Conservation (phyloP, 2,888 invertebrate genomes). For the Ophioninae sp. region DNA sequence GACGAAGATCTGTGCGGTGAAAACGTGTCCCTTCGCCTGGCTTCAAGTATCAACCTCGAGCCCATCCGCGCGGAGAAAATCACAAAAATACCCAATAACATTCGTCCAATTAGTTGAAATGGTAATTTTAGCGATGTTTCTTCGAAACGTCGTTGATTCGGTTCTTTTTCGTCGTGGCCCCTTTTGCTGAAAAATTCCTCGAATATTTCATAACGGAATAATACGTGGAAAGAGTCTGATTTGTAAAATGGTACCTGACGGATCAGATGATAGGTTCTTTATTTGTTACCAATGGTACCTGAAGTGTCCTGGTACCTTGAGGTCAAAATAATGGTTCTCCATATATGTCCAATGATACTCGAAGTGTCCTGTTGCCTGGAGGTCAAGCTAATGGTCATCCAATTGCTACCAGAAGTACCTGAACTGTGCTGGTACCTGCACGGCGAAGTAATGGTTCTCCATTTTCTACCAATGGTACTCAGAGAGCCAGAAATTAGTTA, state of each 20-base stretch:
- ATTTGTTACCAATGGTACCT: not conserved
- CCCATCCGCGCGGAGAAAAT: not conserved
- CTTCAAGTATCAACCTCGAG: not conserved
- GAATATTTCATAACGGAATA: not conserved
- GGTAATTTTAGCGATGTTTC: not conserved
- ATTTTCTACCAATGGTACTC: not conserved
- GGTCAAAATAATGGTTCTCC: not conserved
- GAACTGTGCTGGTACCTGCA: not conserved
- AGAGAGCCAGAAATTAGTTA: not conserved
- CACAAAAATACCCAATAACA: not conserved
- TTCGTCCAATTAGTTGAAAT: not conserved
- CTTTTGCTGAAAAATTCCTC: not conserved
- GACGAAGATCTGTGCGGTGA: constrained; percentile 11
- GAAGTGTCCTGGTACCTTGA: not conserved
- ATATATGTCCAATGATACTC: not conserved
- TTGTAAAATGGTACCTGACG: not conserved
- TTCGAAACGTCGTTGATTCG: not conserved
- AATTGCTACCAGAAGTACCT: not conserved
- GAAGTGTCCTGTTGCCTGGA: not conserved
- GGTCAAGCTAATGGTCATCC: not conserved
- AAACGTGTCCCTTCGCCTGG: constrained; percentile 2
- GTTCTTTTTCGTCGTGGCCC: not conserved
- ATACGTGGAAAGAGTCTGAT: not conserved
- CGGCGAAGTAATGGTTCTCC: not conserved
- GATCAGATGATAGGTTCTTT: too few relatives aligned